Percentiles rank a stretch among this genome's conserved stretches.
Evolutionary conservation across 2,797 vertebrate genomes (phyloP).

Genomic region (Rhincodon typus): DNA sequence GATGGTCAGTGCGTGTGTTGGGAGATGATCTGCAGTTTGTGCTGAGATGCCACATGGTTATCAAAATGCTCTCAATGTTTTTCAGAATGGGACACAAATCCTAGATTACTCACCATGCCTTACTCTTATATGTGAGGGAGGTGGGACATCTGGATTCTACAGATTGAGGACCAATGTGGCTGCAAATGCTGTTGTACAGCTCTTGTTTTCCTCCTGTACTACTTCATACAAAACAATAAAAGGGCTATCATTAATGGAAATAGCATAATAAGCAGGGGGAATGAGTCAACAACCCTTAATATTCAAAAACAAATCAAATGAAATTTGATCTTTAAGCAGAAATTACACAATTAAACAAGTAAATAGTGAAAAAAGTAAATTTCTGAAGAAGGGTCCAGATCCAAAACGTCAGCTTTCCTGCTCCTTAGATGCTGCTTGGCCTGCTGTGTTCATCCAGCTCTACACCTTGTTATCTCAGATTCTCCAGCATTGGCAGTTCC

Average conservation of each 20-base stretch:
- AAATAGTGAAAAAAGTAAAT: too few relatives aligned
- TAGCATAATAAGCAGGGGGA: background rate
- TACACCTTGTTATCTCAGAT: too few relatives aligned
- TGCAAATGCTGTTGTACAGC: background rate
- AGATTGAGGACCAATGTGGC: background rate
- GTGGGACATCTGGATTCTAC: too few relatives aligned
- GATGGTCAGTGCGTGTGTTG: background rate
- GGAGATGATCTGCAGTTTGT: background rate
- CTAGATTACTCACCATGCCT: background rate
- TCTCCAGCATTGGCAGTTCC: too few relatives aligned
- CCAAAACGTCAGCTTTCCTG: too few relatives aligned
- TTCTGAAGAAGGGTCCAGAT: too few relatives aligned
- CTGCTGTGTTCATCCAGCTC: too few relatives aligned
- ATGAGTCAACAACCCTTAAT: background rate
- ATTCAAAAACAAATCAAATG: background rate
- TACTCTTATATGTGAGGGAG: background rate
- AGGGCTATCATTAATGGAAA: background rate
- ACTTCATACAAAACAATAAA: background rate
- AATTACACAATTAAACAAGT: background rate
- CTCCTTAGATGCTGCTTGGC: too few relatives aligned
- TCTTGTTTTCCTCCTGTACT: background rate
- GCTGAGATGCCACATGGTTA: background rate
- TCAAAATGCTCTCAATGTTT: background rate
- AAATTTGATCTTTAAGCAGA: background rate
- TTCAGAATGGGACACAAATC: background rate